A percentile compares a stretch with the other conserved stretches of the same genome.
These are phyloP conservation scores for Cataglyphis livida DNA, from an alignment of 2,888 invertebrate genomes.

Conservation along the genomic window DNA sequence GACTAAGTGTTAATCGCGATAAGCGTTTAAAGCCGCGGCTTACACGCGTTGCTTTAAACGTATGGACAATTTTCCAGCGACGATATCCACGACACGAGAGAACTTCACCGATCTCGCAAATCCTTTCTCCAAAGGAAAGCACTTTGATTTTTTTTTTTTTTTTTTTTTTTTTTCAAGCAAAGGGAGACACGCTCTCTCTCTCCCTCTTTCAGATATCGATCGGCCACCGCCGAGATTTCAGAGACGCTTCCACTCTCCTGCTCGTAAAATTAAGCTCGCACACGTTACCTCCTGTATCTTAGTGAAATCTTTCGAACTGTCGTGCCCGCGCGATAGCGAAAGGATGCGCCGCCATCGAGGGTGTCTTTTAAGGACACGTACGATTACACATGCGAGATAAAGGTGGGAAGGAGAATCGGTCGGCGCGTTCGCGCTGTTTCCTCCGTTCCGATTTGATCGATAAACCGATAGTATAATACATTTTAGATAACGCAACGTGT, in stretches of 20 bases:
- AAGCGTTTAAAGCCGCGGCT: slow-evolving; percentile 48
- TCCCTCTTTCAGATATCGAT: slow-evolving; percentile 35
- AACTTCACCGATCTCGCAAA: slow-evolving; percentile 33
- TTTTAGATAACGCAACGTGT: slow-evolving; percentile 54
- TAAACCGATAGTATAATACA: slow-evolving; percentile 53
- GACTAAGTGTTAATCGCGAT: slow-evolving; percentile 51
- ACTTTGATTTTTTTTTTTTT: background rate
- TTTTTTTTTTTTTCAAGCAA: background rate
- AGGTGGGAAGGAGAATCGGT: background rate
- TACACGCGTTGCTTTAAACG: slow-evolving; percentile 50
- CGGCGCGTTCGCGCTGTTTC: background rate
- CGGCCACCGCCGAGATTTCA: slow-evolving; percentile 34
- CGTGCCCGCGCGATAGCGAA: slow-evolving; percentile 29
- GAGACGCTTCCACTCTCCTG: slow-evolving; percentile 24
- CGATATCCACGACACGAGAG: slow-evolving; percentile 34
- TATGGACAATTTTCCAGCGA: slow-evolving; percentile 34
- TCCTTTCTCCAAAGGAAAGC: slow-evolving; percentile 7
- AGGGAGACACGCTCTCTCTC: background rate
- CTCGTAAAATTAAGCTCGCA: slow-evolving; percentile 54
- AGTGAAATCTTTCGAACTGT: slow-evolving; percentile 46
- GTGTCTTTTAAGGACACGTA: slow-evolving; percentile 46
- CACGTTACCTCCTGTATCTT: slow-evolving; percentile 49
- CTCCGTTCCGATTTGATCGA: slow-evolving; percentile 36
- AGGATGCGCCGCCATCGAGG: slow-evolving; percentile 26
- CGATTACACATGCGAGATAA: slow-evolving; percentile 45